A percentile compares a stretch with the other conserved stretches of the same genome.
phyloP scores from a whole-genome alignment of 2,797 vertebrate genomes.

The Melanogrammus aeglefinus region DNA sequence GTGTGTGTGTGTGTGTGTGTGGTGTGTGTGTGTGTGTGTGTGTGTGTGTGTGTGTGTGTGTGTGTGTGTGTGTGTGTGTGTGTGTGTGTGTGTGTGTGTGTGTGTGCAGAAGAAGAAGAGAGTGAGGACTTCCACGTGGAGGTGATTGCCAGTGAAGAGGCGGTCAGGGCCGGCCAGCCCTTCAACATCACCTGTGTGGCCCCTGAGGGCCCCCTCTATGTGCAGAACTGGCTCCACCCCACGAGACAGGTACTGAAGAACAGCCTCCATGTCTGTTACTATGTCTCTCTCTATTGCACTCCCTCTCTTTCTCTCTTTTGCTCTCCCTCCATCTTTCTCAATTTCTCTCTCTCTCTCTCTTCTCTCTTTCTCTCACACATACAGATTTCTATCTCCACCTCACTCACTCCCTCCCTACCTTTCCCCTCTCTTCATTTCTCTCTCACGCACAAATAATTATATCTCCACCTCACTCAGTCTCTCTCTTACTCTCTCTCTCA shows the following conservation, averaged over 20 bases:
- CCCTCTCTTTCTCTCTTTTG: background rate
- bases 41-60: background rate
- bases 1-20: no score
- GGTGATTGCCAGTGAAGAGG: slow-evolving; percentile 79
- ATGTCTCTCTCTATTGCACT: background rate
- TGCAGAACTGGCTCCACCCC: slow-evolving; percentile 89
- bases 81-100: no score
- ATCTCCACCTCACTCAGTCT: background rate
- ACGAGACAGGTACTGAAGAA: slow-evolving; percentile 79
- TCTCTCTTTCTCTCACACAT: no score
- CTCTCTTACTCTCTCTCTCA: no score
- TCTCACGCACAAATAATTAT: background rate
- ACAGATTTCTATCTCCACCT: no score
- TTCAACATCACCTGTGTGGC: slow-evolving; percentile 84
- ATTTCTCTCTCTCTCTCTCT: no score
- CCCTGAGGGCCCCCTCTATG: slow-evolving; percentile 75
- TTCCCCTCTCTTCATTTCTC: background rate
- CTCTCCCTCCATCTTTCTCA: background rate
- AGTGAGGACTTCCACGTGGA: slow-evolving; percentile 77
- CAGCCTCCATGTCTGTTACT: background rate
- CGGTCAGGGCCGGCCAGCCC: slow-evolving; percentile 81
- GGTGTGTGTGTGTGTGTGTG: no score
- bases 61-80: background rate
- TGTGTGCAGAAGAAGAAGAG: slow-evolving; percentile 41
- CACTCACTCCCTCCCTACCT: no score